Base-by-base conservation (phyloP, 2,888 invertebrate species). In the Latrodectus hesperus region DNA sequence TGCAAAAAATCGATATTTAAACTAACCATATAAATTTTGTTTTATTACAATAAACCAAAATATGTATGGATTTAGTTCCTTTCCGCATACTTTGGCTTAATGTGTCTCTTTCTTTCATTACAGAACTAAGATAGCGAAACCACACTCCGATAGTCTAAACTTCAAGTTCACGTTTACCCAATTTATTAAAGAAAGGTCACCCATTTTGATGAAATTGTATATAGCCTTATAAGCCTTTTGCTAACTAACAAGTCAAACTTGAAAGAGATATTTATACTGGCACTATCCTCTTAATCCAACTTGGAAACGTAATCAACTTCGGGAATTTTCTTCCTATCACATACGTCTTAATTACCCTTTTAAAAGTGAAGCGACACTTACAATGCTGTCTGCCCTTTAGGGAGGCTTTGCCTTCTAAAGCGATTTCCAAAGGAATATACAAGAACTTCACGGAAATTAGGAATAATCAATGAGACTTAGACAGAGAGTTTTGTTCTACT, bases 271-370 rank as follows among this genome's bases (percentile, higher is more conserved):
- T 80, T 72, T 64, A 71, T 60, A 60, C 60, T 60, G 5, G 70
- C 53, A 26, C 5, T 3, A 17, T 17, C 55, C 60, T 71, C 71
- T 77, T 14, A 78, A 68, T 51, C 52, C 55, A 68, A 8, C 53
- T 38, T 16, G 70, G n/a, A 8, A 60, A 55, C 55, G 17, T 51
- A 80, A 52, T 70, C 55, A 22, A 60, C 49, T 67, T 38, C n/a
- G 14, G 38, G 38, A 75, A 75, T 74, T 75, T 49, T 38, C 55
- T 60, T 38, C 65, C 22, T 22, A 68, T 82, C 82, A 68, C 67
- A 67, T 49, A 68, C 49, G 75, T 60, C 75, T 82, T 82, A 82
- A 82, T 82, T 82, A 75, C 82, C 49, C 55, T 70, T 74, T 75
- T 38, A 74, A 55, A 68, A 55, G 49, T 65, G 49, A 68, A 73